Evolutionary conservation across 2,888 invertebrate genomes (phyloP).

Genomic region (Dolomedes plantarius): DNA sequence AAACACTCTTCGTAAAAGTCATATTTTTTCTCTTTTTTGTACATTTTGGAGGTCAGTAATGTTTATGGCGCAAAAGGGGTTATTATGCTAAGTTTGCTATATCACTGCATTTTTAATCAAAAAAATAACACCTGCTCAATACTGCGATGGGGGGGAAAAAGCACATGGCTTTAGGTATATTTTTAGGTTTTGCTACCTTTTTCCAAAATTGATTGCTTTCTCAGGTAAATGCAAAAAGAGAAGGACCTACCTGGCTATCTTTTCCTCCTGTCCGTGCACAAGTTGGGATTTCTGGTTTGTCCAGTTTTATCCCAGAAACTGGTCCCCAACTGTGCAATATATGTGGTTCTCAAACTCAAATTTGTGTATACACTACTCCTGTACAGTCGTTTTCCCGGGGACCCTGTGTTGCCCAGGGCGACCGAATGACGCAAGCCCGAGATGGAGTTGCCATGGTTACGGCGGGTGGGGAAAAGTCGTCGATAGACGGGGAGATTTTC

Average conservation of each 20-base stretch:
- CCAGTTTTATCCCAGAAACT: background rate
- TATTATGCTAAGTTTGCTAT: too few species aligned
- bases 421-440: constrained; percentile 71
- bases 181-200: too few species aligned
- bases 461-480: constrained; percentile 40
- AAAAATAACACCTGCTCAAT: too few species aligned
- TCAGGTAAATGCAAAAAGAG: background rate
- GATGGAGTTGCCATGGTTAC: constrained; percentile 64
- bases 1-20: too few species aligned
- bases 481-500: constrained; percentile 35
- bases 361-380: constrained; percentile 25
- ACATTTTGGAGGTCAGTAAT: too few species aligned
- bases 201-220: too few species aligned
- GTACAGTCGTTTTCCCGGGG: constrained; percentile 60
- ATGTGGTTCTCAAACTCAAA: constrained; percentile 6
- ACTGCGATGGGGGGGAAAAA: background rate
- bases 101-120: too few species aligned
- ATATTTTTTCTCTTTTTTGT: too few species aligned
- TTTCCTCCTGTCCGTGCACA: background rate
- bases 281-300: background rate
- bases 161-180: background rate
- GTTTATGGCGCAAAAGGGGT: too few species aligned
- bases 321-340: background rate
- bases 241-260: background rate
- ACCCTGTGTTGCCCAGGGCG: constrained; percentile 57